These are phyloP conservation scores for Hyposoter didymator DNA, from an alignment of 2,888 invertebrate species.

Conservation along the genomic window DNA sequence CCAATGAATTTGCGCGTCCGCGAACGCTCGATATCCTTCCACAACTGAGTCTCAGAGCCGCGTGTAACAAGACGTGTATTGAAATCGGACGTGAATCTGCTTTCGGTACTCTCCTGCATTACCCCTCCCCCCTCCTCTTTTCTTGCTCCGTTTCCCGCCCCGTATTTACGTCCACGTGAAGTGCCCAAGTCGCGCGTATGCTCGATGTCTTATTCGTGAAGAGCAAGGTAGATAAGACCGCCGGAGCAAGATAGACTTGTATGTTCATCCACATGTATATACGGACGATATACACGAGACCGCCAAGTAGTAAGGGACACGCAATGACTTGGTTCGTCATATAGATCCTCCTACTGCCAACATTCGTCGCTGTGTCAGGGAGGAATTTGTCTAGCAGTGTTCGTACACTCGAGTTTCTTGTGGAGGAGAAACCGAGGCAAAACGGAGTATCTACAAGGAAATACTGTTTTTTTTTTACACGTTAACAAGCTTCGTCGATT, in stretches of 20 bases:
- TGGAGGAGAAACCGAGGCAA: not conserved
- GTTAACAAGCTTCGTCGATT: too few species aligned
- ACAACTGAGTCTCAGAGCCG: slow-evolving; percentile 76
- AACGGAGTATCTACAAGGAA: too few species aligned
- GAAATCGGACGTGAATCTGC: slow-evolving; percentile 67
- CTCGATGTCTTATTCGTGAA: slow-evolving; percentile 46
- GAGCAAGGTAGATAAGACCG: slow-evolving; percentile 56
- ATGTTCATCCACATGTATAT: slow-evolving; percentile 9
- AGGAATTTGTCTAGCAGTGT: slow-evolving; percentile 48
- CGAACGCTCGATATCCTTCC: slow-evolving; percentile 77
- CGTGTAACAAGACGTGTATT: slow-evolving; percentile 72
- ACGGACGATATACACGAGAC: slow-evolving; percentile 33
- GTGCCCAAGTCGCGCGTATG: slow-evolving; percentile 42
- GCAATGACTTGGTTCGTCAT: slow-evolving; percentile 32
- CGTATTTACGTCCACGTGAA: slow-evolving; percentile 51
- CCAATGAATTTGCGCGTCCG: slow-evolving; percentile 74
- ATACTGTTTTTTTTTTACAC: too few species aligned
- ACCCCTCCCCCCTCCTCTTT: slow-evolving; percentile 56
- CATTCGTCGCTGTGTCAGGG: slow-evolving; percentile 15
- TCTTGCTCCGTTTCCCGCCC: not conserved
- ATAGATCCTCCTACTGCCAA: slow-evolving; percentile 17
- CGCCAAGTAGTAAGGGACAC: slow-evolving; percentile 56
- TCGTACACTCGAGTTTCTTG: slow-evolving; percentile 32
- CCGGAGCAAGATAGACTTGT: slow-evolving; percentile 38
- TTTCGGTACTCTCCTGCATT: slow-evolving; percentile 64